Conservation (phyloP, 2,113 vertebrate species). For the Falcunculus frontatus region DNA sequence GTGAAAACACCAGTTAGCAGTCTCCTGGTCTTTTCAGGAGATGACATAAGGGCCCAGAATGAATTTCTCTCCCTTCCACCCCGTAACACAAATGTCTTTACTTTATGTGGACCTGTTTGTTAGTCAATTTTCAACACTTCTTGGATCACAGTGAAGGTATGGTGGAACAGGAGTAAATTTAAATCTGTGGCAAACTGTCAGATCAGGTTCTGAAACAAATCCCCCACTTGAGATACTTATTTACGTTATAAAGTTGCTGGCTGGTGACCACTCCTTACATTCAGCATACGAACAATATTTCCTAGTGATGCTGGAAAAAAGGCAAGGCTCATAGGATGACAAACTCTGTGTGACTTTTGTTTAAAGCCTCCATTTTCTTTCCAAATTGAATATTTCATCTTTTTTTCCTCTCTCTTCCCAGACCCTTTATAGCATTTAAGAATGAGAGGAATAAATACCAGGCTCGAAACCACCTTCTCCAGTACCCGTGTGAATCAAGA, state of each 20-base stretch:
- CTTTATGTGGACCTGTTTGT: background rate
- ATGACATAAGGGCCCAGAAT: background rate
- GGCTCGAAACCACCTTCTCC: background rate
- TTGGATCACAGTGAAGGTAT: background rate
- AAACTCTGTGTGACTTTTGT: background rate
- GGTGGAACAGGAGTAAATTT: background rate
- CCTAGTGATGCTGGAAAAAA: background rate
- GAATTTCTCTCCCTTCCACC: background rate
- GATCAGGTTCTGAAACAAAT: background rate
- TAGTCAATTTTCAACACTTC: background rate
- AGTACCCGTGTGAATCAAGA: background rate
- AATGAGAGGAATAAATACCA: background rate
- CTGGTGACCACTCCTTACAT: background rate
- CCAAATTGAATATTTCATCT: background rate
- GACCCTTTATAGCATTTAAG: background rate
- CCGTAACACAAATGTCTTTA: background rate
- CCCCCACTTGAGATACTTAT: background rate
- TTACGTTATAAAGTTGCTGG: background rate
- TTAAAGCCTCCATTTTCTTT: background rate
- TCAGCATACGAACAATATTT: background rate
- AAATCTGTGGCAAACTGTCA: background rate
- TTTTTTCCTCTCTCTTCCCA: background rate
- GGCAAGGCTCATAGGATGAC: background rate
- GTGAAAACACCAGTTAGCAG: background rate
- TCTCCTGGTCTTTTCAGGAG: background rate